Evolutionary conservation across 2,113 vertebrate species (phyloP).

Genomic region (Tenrec ecaudatus): DNA sequence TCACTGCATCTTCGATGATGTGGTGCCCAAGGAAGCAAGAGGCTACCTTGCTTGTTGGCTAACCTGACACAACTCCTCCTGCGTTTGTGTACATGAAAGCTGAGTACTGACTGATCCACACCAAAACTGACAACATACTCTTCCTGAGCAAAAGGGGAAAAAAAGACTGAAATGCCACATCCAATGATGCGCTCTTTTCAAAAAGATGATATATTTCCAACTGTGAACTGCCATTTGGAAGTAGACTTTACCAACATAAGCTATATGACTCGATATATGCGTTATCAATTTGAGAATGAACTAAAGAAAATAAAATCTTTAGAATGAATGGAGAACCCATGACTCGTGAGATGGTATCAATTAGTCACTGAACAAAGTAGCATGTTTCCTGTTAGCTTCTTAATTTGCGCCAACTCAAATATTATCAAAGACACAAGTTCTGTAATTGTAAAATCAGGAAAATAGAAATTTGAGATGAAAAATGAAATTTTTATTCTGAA

Average conservation of each 20-base stretch:
- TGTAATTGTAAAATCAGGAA: conserved; percentile 46
- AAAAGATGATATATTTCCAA: conserved; percentile 8
- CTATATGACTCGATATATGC: not conserved
- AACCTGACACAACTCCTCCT: not conserved
- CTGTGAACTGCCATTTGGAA: not conserved
- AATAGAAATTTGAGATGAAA: not conserved
- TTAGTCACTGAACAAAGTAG: not conserved
- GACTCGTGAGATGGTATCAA: not conserved
- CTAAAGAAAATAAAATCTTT: not conserved
- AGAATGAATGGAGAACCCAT: not conserved
- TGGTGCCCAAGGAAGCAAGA: not conserved
- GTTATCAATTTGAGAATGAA: not conserved
- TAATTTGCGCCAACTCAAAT: not conserved
- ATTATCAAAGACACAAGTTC: not conserved
- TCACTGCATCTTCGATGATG: not conserved
- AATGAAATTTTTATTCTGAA: not conserved
- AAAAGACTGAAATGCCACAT: not conserved
- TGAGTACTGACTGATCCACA: not conserved
- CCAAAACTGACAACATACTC: not conserved
- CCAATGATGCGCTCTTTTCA: not conserved
- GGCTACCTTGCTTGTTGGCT: not conserved
- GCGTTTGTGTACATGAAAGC: not conserved
- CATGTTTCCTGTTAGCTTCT: not conserved
- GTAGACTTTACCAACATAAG: not conserved
- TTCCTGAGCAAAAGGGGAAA: not conserved